Evolutionary conservation across 2,888 invertebrate species (phyloP).

Genomic region (Microchrysa polita): DNA sequence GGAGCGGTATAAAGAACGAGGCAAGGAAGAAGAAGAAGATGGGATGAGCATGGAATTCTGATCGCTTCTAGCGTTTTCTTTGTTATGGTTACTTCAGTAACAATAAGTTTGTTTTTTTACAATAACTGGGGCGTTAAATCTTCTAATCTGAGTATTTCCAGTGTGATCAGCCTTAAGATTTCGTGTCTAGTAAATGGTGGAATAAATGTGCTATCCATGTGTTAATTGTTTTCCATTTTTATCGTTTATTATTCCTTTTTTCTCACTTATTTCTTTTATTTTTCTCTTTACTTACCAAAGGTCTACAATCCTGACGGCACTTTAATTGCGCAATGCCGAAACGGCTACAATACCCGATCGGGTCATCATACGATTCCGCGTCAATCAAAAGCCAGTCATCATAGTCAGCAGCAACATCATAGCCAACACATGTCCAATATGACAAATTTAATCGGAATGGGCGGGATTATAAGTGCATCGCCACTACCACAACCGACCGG

Average conservation of each 20-base stretch:
- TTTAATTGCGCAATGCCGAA: constrained; percentile 60
- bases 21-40: too few relatives aligned
- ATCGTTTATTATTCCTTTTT: not conserved
- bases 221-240: too few relatives aligned
- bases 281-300: not conserved
- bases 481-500: constrained; percentile 26
- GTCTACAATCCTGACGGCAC: constrained; percentile 56
- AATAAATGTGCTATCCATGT: too few relatives aligned
- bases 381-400: constrained; percentile 57
- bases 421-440: constrained; percentile 58
- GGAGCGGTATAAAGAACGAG: too few relatives aligned
- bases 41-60: too few relatives aligned
- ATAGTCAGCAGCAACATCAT: constrained; percentile 54
- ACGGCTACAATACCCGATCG: constrained; percentile 59
- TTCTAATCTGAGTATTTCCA: too few relatives aligned
- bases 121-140: too few relatives aligned
- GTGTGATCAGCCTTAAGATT: too few relatives aligned
- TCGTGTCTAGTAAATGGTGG: too few relatives aligned
- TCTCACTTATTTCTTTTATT: not conserved
- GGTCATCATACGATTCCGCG: constrained; percentile 58
- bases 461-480: constrained; percentile 33
- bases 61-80: too few relatives aligned
- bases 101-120: too few relatives aligned
- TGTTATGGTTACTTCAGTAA: too few relatives aligned
- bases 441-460: constrained; percentile 45